Evolutionary conservation across 1,140 invertebrate genomes (phyloP).

Genomic region (Zaprionus inermis): DNA sequence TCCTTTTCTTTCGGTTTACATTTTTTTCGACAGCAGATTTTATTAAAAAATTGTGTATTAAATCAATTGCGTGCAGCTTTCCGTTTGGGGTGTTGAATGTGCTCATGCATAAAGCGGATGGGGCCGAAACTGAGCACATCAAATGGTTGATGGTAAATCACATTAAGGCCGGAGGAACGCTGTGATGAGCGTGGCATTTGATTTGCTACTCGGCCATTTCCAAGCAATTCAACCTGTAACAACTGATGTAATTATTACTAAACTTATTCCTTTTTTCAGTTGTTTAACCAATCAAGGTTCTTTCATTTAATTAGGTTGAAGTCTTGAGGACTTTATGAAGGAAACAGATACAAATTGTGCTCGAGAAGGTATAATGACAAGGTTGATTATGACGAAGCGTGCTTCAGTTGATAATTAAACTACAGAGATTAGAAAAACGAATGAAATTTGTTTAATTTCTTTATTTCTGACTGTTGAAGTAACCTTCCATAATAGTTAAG

Average conservation of each 20-base stretch:
- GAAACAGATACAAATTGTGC: background rate
- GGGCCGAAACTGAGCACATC: slow-evolving; percentile 13
- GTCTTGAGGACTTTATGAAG: background rate
- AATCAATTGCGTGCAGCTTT: slow-evolving; percentile 80
- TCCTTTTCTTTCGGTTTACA: slow-evolving; percentile 45
- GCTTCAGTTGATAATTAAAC: too few relatives aligned
- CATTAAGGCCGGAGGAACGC: slow-evolving; percentile 24
- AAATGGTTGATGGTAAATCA: slow-evolving; percentile 41
- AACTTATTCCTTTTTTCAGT: slow-evolving; percentile 13
- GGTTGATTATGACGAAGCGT: too few relatives aligned
- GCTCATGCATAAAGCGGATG: slow-evolving; percentile 64
- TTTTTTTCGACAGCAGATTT: slow-evolving; percentile 64
- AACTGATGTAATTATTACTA: slow-evolving; percentile 14
- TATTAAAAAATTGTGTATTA: slow-evolving; percentile 82
- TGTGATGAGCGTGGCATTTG: slow-evolving; percentile 19
- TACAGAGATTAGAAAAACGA: too few relatives aligned
- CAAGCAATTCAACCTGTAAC: slow-evolving; percentile 6
- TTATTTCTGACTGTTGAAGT: too few relatives aligned
- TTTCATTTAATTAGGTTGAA: background rate
- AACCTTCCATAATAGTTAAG: too few relatives aligned
- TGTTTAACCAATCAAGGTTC: background rate
- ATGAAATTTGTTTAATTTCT: too few relatives aligned
- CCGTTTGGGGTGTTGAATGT: slow-evolving; percentile 65
- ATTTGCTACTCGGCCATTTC: background rate
- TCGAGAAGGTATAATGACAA: too few relatives aligned